Conservation (phyloP, 2,113 vertebrate genomes). For the Garra rufa region DNA sequence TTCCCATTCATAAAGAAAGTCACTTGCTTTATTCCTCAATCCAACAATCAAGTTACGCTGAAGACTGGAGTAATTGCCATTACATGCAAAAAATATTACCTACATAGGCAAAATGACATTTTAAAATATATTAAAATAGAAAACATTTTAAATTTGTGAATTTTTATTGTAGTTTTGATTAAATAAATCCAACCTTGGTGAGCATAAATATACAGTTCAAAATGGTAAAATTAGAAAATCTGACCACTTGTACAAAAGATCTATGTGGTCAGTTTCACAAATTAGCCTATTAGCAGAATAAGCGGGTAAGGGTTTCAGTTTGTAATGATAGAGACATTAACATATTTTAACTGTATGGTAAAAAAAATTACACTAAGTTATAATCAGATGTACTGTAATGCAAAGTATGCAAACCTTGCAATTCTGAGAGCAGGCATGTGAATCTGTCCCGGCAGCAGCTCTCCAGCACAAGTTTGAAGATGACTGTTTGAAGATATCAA, state of each 20-base stretch:
- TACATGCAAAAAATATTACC: background rate
- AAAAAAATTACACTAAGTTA: background rate
- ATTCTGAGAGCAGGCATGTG: background rate
- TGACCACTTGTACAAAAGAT: background rate
- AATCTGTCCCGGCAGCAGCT: background rate
- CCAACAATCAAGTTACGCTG: too few relatives aligned
- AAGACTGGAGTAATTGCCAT: background rate
- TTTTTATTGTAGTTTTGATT: background rate
- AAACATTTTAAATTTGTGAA: too few relatives aligned
- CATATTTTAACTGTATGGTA: background rate
- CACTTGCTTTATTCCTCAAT: too few relatives aligned
- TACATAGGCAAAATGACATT: background rate
- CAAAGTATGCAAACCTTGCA: background rate
- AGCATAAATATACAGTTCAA: background rate
- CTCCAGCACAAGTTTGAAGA: constrained; percentile 33
- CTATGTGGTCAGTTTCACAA: background rate
- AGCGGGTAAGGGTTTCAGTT: background rate
- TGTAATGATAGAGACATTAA: background rate
- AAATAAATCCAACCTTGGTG: background rate
- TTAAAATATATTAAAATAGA: background rate
- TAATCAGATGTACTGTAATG: background rate
- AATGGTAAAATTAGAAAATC: background rate
- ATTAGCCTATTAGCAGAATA: background rate
- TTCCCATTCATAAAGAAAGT: too few relatives aligned
- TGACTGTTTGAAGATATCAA: constrained; percentile 41